Evolutionary conservation across 2,888 invertebrate species (phyloP), one percentile per base, ranked within the genome.

Genomic region (Macrophya alboannulata): DNA sequence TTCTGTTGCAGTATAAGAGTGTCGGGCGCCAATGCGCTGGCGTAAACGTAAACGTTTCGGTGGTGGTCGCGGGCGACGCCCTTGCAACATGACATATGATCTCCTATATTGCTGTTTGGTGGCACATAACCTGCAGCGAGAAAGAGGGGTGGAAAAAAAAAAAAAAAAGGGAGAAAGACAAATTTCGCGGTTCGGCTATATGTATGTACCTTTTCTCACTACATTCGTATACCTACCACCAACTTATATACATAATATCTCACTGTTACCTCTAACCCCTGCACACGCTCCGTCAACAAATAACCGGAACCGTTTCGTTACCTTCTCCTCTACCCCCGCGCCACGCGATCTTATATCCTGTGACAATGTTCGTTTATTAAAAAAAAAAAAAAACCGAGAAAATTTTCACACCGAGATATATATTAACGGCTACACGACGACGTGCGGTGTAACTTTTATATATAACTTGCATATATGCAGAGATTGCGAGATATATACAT

Each of bases 41-140:
- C 81, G 81, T 81, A 81, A 81, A 81, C 81, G 81, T 81, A 81
- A 81, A 81, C 81, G 81, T 81, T 81, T 21, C 59, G 21, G 59
- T 62, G 81, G 81, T 21, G n/a, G n/a, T n/a, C n/a, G n/a, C 37
- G 81, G 62, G 81, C 62, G 81, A 62, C 84, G 71, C 68, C 89
- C 90, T 88, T 89, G 90, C 91, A 31, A 31, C 31, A 93, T 93
- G 93, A 93, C 93, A 92, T 93, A 93, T 93, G 93, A 93, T 93
- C 93, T 92, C 90, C 92, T 92, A 93, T 93, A 93, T 93, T 93
- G 93, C 92, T 89, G 62, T 43, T 65, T 37, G 51, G 51, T 40
- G 77, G 77, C 59, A 45, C 25, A 31, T 21, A 25, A 43, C n/a
- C 4, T 37, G 25, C 9, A 0, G 6, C 40, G n/a, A 40, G 59